phyloP scores from a whole-genome alignment of 2,113 vertebrate genomes.

The Donacobius atricapilla region DNA sequence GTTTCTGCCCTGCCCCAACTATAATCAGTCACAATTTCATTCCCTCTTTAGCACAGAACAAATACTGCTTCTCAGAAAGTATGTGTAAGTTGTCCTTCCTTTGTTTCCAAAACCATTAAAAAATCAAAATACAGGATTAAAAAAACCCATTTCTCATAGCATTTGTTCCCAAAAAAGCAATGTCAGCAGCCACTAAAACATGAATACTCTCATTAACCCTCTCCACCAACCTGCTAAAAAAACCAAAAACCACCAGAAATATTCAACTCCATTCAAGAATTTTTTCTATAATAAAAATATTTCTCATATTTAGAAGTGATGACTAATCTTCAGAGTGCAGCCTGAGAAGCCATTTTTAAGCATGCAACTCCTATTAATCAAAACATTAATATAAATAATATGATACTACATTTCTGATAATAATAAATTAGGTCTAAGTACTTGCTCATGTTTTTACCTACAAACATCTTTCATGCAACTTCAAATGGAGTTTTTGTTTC shows the following conservation, averaged over 20 bases:
- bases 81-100: neutral
- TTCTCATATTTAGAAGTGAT: neutral
- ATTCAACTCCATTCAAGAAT: neutral
- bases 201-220: neutral
- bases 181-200: neutral
- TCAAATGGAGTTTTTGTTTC: neutral
- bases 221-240: neutral
- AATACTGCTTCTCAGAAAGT: neutral
- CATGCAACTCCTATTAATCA: neutral
- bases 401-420: neutral
- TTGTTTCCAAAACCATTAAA: neutral
- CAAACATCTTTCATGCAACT: neutral
- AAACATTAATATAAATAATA: neutral
- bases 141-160: neutral
- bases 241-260: neutral
- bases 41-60: neutral
- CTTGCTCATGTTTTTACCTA: neutral
- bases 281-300: neutral
- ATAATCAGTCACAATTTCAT: neutral
- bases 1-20: neutral
- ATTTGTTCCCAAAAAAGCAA: neutral
- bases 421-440: neutral
- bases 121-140: neutral
- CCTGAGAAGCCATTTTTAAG: neutral
- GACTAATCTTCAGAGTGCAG: neutral